These are phyloP conservation scores for Parascotia fuliginaria DNA, from an alignment of 2,888 invertebrate species.

Conservation along the genomic window DNA sequence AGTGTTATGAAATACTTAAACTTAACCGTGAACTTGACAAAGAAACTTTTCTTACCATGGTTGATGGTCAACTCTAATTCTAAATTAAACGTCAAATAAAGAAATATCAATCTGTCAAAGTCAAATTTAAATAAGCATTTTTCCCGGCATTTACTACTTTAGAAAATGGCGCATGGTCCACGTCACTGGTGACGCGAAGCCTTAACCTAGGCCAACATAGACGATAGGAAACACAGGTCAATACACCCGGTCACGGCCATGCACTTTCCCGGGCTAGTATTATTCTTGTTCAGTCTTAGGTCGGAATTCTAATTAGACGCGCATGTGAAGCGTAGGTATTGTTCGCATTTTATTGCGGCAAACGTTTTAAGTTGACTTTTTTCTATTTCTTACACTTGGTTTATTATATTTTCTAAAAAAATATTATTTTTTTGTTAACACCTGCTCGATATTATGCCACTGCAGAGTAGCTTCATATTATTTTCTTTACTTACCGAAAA, in stretches of 20 bases:
- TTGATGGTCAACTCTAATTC: background rate
- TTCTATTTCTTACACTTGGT: too few species aligned
- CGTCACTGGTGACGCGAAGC: constrained; percentile 66
- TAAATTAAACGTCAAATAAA: background rate
- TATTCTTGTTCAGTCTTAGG: constrained; percentile 70
- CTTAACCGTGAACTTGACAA: background rate
- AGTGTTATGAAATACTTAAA: background rate
- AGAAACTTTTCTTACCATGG: background rate
- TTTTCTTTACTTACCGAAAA: too few species aligned
- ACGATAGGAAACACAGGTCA: constrained; percentile 73
- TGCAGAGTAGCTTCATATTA: too few species aligned
- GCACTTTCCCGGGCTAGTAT: constrained; percentile 77
- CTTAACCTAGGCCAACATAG: constrained; percentile 82
- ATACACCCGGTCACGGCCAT: constrained; percentile 80
- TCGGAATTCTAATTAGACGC: constrained; percentile 68
- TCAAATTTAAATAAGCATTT: constrained; percentile 19
- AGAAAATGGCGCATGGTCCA: constrained; percentile 63
- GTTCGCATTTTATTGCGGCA: constrained; percentile 30
- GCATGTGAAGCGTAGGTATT: constrained; percentile 30
- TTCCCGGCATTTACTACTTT: constrained; percentile 55
- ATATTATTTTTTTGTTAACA: too few species aligned
- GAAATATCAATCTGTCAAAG: too few species aligned
- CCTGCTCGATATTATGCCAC: too few species aligned
- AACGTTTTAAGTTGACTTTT: constrained; percentile 8
- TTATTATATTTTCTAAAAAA: too few species aligned